Evolutionary conservation across 1,140 invertebrate genomes (phyloP).

Genomic region (Chionoecetes opilio): DNA sequence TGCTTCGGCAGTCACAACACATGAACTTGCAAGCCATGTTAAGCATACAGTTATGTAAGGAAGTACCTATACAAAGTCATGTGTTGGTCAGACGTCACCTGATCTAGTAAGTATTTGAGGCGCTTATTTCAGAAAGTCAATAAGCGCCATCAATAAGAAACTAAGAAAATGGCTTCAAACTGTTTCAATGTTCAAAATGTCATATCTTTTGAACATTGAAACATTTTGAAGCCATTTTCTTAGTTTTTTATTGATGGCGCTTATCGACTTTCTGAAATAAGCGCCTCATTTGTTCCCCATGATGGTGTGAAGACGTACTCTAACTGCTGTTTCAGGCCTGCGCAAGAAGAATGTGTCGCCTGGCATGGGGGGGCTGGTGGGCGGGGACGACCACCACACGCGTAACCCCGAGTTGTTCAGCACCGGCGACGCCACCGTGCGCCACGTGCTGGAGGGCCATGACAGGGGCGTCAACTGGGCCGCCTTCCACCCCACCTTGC

Average conservation of each 20-base stretch:
- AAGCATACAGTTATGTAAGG: no score
- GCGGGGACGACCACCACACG: constrained; percentile 77
- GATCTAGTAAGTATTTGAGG: not conserved
- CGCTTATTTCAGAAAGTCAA: no score
- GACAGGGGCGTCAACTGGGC: constrained; percentile 99
- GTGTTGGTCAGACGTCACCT: not conserved
- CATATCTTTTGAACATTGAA: no score
- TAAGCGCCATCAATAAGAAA: no score
- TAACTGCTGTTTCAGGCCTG: constrained; percentile 86
- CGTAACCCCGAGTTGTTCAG: constrained; percentile 96
- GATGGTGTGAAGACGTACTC: not conserved
- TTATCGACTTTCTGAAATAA: no score
- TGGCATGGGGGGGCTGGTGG: constrained; percentile 86
- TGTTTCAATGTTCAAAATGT: no score
- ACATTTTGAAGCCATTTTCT: no score
- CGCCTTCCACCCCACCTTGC: constrained; percentile 96
- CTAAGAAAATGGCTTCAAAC: no score
- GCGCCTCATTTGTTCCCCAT: not conserved
- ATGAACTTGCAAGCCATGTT: no score
- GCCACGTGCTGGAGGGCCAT: constrained; percentile 98
- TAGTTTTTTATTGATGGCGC: no score
- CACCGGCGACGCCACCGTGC: constrained; percentile 98
- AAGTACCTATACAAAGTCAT: no score
- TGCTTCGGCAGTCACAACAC: no score
- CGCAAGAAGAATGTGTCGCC: constrained; percentile 99